Evolutionary conservation across 2,113 vertebrate species (phyloP).

Genomic region (Tiliqua scincoides): DNA sequence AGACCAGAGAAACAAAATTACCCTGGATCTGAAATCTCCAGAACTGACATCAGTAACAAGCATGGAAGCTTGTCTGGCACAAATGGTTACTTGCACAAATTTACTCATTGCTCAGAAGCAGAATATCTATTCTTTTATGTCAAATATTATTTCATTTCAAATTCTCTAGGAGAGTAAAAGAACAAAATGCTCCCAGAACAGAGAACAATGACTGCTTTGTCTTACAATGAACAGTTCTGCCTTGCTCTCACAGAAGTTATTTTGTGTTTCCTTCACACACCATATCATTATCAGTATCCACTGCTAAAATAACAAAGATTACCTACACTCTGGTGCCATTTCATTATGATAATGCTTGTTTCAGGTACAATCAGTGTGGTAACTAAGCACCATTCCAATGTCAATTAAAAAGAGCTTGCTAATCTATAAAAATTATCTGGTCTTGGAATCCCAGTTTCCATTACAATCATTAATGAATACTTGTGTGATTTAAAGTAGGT

Average conservation of each 20-base stretch:
- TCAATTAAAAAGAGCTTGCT: background rate
- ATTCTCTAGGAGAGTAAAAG: constrained; percentile 24
- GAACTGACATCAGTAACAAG: background rate
- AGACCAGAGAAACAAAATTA: background rate
- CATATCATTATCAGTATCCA: constrained; percentile 50
- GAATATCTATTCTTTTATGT: constrained; percentile 33
- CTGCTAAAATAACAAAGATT: constrained; percentile 29
- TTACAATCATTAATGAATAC: background rate
- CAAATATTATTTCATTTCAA: constrained; percentile 48
- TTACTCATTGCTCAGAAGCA: background rate
- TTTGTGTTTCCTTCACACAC: constrained; percentile 39
- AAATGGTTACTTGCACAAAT: background rate
- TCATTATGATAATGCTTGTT: constrained; percentile 2
- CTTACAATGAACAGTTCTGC: constrained; percentile 39
- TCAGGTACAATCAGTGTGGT: background rate
- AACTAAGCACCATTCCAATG: background rate
- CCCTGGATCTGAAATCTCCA: background rate
- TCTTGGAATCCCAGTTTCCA: background rate
- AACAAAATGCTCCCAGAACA: constrained; percentile 45
- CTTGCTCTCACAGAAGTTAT: constrained; percentile 54
- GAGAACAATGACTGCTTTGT: constrained; percentile 61
- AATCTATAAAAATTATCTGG: background rate
- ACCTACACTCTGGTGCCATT: constrained; percentile 24
- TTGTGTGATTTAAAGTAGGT: background rate
- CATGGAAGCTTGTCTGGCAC: background rate